Evolutionary conservation across 2,888 invertebrate species (phyloP), one percentile per base, ranked within the genome.

Genomic region (Sinopyrophorus schimmeli): DNA sequence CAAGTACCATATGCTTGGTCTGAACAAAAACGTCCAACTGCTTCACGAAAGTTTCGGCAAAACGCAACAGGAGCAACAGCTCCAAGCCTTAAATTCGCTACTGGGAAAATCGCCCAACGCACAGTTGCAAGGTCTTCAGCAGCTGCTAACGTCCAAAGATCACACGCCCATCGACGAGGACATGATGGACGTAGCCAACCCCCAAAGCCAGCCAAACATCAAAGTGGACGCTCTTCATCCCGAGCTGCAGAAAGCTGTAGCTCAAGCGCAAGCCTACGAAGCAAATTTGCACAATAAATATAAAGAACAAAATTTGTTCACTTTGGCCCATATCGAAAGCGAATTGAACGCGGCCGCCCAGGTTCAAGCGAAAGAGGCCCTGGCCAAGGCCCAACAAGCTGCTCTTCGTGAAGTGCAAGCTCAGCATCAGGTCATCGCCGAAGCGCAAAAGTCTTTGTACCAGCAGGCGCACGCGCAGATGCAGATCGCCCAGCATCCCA

Each of bases 111-210:
- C 74, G 1, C 77, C 78, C 0, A 69, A 70, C 4, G 72, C 74
- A 42, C 79, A 80, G 64, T 68, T 80, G 11, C 71, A 77, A 56
- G 79, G 78, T 1, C 64, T 80, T 1, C 74, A 76, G 27, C 73
- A 75, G 44, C 60, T 80, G 3, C 57, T 79, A 27, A 40, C 58
- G 12, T 31, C 10, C n/a, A 44, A 27, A 65, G 68, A 51, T 49
- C 64, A 12, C 21, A 55, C 21, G 55, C 77, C 78, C 1, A 76
- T 77, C 17, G 73, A 70, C 12, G 79, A 79, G 69, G 70, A 75
- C 24, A 59, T 74, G 2, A 68, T 74, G 24, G 77, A 77, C 43
- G 63, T 76, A 32, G 74, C 73, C 39, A 74, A 77, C 57, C 70
- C 74, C 1, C 62, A 61, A 41, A 41, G 15, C n/a, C 59, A 51